phyloP scores from a whole-genome alignment of 2,113 vertebrate species.

The Nycticorax nycticorax region DNA sequence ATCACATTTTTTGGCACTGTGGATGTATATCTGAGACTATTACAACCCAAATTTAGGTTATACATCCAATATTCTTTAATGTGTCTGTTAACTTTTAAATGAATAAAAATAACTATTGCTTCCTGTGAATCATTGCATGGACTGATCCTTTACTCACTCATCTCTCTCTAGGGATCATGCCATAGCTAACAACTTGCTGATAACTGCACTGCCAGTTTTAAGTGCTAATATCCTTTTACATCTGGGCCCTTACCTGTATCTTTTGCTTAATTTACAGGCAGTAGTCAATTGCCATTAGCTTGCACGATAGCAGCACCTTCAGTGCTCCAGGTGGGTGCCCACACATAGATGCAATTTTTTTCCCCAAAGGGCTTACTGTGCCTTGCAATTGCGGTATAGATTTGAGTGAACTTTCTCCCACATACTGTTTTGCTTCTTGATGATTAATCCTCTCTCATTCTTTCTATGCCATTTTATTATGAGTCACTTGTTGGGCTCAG shows the following conservation, averaged over 20 bases:
- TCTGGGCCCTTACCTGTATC: background rate
- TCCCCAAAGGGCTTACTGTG: background rate
- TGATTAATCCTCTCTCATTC: conserved; percentile 62
- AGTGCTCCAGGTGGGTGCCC: conserved; percentile 16
- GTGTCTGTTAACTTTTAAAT: conserved; percentile 3
- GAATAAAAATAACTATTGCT: conserved; percentile 23
- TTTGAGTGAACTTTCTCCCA: conserved; percentile 45
- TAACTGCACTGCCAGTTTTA: background rate
- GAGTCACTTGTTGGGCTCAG: conserved; percentile 28
- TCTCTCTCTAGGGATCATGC: background rate
- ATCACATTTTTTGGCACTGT: background rate
- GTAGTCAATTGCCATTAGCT: background rate
- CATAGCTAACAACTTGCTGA: background rate
- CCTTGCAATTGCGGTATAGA: background rate
- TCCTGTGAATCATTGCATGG: conserved; percentile 39
- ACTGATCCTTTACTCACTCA: background rate
- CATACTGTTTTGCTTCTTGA: conserved; percentile 38
- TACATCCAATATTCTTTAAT: background rate
- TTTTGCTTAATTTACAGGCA: conserved; percentile 15
- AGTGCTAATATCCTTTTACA: background rate
- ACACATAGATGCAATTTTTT: conserved; percentile 13
- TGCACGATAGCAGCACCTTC: conserved; percentile 32
- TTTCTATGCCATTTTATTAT: background rate
- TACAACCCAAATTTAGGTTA: background rate
- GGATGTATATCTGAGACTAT: background rate